Conservation (phyloP, 2,888 invertebrate genomes). For the Nezara viridula region DNA sequence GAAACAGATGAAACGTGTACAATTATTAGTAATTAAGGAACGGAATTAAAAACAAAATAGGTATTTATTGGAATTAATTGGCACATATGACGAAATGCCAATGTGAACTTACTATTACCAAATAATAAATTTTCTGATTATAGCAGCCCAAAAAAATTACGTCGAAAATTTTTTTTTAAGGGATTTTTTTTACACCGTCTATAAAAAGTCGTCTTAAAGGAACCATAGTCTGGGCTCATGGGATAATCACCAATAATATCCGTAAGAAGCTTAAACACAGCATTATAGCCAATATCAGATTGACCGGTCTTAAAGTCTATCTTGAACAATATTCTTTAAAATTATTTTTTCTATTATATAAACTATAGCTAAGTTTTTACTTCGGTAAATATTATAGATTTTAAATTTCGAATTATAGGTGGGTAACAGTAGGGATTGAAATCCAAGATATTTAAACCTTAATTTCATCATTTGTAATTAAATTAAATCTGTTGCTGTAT, state of each 20-base stretch:
- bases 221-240: not conserved
- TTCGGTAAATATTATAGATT: not conserved
- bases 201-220: not conserved
- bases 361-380: not conserved
- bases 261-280: not conserved
- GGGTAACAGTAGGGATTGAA: no score
- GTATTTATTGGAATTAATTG: no score
- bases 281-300: not conserved
- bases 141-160: no score
- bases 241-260: not conserved
- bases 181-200: not conserved
- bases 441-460: no score
- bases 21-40: not conserved
- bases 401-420: no score
- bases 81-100: no score
- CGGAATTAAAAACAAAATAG: not conserved
- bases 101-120: no score
- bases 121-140: no score
- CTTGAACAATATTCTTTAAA: not conserved
- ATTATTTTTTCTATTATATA: not conserved
- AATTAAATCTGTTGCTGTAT: no score
- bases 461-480: no score
- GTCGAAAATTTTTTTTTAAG: no score
- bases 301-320: not conserved
- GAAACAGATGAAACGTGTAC: no score